Base-by-base conservation (phyloP, 2,113 vertebrate genomes). In the Hemichromis elongatus region DNA sequence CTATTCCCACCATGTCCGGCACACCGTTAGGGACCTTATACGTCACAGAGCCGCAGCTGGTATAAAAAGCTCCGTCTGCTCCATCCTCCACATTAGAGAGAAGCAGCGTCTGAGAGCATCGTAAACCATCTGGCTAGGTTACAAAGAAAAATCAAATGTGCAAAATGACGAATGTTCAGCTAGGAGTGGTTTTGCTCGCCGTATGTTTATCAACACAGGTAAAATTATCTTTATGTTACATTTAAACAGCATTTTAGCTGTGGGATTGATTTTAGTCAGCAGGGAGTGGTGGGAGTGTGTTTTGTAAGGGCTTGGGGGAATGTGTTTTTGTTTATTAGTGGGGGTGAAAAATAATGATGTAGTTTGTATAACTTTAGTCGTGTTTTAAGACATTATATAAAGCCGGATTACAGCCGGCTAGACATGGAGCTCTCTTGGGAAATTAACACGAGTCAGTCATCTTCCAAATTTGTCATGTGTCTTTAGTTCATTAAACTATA, bases 181-280 rank as follows among this genome's bases (percentile, higher is more conserved):
- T 96, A 9, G 94, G 92, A 93, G 87, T 95, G 53, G 40, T 96
- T 81, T 18, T 96, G 53, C 84, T 96, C 77, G 92, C 90, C 37
- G 81, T 95, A 75, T 96, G 93, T 92, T 90, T 96, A 90, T 93
- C 93, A 82, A 86, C 94, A 88, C 94, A 96, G 96, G 96, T 96
- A 96, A 59, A 92, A 8, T 19, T 6, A 56, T 28, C 14, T 11
- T 53, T 42, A 40, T 56, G 8, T 33, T 26, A 14, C 26, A 7
- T 82, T 83, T n/a, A 37, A 28, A 13, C 28, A 7, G 9, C 42
- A 21, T 45, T 79, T 33, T 45, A 7, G 9, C 19, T 45, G 16
- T 63, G 19, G 24, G 28, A 13, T 16, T 59, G 14, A 54, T 77
- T 37, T 33, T 16, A 11, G 9, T 53, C 5, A n/a, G 37, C 8